Evolutionary conservation across 1,140 invertebrate genomes (phyloP).

Genomic region (Lerema accius): DNA sequence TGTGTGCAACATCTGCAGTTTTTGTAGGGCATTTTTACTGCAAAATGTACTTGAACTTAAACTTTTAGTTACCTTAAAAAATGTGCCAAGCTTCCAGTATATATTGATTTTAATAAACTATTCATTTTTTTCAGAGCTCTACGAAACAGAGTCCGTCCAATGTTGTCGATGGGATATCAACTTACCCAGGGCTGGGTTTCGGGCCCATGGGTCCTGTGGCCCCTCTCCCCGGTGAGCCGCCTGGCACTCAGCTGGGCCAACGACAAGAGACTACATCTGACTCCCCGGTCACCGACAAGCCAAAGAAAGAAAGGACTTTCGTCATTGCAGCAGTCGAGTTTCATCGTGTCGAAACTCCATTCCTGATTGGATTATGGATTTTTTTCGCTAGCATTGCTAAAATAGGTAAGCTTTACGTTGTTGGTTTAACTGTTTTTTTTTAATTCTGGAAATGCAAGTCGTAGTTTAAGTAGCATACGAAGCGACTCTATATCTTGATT

Average conservation of each 20-base stretch:
- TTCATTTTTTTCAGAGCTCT: constrained; percentile 57
- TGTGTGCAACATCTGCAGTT: no score
- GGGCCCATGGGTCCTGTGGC: constrained; percentile 76
- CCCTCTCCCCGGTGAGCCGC: constrained; percentile 61
- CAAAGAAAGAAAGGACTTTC: constrained; percentile 70
- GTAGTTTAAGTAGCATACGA: no score
- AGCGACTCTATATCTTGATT: no score
- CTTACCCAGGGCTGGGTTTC: constrained; percentile 72
- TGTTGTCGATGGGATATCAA: constrained; percentile 73
- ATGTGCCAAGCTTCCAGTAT: no score
- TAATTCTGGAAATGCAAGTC: no score
- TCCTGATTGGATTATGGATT: constrained; percentile 97
- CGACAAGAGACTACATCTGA: constrained; percentile 61
- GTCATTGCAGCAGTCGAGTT: constrained; percentile 93
- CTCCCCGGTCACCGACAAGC: constrained; percentile 53
- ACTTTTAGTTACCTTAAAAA: no score
- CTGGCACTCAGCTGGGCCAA: constrained; percentile 61
- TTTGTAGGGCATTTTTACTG: no score
- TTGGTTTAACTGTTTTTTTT: no score
- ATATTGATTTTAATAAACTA: no score
- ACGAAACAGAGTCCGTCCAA: constrained; percentile 79
- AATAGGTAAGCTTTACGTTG: constrained; percentile 90
- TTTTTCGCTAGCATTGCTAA: constrained; percentile 96
- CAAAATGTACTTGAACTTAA: no score
- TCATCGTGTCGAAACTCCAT: constrained; percentile 93